Conservation (phyloP, 2,797 vertebrate genomes). For the Micromesistius poutassou region DNA sequence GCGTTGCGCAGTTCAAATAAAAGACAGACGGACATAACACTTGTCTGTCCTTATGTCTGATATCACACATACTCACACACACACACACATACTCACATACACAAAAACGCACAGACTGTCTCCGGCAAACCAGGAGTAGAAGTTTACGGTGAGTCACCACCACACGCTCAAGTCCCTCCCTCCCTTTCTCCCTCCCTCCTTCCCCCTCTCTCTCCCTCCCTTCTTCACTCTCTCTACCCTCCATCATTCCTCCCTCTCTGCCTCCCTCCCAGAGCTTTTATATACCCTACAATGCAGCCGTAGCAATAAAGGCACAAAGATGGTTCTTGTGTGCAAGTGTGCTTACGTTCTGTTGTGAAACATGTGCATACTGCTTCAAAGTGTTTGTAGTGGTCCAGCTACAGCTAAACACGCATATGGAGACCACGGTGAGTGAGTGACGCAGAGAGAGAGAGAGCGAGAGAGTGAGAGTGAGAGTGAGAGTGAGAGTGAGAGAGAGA, state of each 20-base stretch:
- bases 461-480: too few relatives aligned
- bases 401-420: background rate
- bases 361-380: too few relatives aligned
- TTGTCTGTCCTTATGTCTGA: too few relatives aligned
- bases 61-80: too few relatives aligned
- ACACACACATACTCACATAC: background rate
- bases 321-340: background rate
- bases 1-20: too few relatives aligned
- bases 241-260: background rate
- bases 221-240: constrained; percentile 1
- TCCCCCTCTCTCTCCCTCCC: too few relatives aligned
- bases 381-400: too few relatives aligned
- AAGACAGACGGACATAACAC: too few relatives aligned
- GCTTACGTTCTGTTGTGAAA: too few relatives aligned
- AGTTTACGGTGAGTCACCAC: constrained; percentile 47
- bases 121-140: constrained; percentile 11
- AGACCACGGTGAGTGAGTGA: background rate
- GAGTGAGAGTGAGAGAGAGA: too few relatives aligned
- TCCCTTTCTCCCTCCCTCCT: background rate
- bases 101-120: constrained; percentile 16
- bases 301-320: background rate
- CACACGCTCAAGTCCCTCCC: constrained; percentile 19
- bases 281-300: background rate
- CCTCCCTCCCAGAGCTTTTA: background rate
- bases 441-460: background rate